Conservation (phyloP, 1,140 invertebrate species). For the Drosophila repleta region DNA sequence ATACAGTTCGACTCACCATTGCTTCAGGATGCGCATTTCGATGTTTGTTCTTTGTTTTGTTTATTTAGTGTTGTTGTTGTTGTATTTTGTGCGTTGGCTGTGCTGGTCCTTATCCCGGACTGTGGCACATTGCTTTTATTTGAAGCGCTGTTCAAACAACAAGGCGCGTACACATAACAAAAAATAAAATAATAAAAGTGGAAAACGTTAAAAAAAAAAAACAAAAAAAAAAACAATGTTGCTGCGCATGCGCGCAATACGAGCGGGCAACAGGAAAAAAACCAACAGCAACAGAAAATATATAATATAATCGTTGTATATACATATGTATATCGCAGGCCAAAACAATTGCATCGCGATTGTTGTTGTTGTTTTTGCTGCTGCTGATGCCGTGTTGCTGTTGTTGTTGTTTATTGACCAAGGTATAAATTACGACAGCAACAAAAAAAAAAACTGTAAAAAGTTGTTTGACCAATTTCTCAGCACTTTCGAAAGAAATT, state of each 20-base stretch:
- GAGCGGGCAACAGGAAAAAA: constrained; percentile 19
- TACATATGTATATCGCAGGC: background rate
- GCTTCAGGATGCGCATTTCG: constrained; percentile 73
- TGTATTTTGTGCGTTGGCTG: constrained; percentile 3
- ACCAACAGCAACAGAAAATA: constrained; percentile 4
- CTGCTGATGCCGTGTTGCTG: constrained; percentile 29
- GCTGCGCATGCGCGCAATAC: constrained; percentile 44
- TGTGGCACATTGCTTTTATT: constrained; percentile 36
- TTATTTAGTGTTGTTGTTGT: constrained; percentile 10
- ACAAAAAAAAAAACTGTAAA: constrained; percentile 26
- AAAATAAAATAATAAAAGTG: background rate
- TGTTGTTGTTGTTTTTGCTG: constrained; percentile 10
- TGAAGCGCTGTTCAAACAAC: constrained; percentile 15
- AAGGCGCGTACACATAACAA: constrained; percentile 4
- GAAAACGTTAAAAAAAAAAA: constrained; percentile 27
- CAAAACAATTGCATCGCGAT: constrained; percentile 18
- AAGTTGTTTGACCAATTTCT: constrained; percentile 51
- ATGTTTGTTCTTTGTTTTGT: constrained; percentile 15
- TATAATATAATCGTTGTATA: background rate
- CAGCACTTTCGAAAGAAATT: constrained; percentile 52
- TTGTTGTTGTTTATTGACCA: constrained; percentile 39
- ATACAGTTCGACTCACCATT: constrained; percentile 61
- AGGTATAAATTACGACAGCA: constrained; percentile 45
- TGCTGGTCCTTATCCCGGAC: constrained; percentile 12
- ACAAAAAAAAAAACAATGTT: background rate